Percentiles rank a stretch among this genome's conserved stretches.
Evolutionary conservation across 2,113 vertebrate genomes (phyloP).

Genomic region (Mus spicilegus): DNA sequence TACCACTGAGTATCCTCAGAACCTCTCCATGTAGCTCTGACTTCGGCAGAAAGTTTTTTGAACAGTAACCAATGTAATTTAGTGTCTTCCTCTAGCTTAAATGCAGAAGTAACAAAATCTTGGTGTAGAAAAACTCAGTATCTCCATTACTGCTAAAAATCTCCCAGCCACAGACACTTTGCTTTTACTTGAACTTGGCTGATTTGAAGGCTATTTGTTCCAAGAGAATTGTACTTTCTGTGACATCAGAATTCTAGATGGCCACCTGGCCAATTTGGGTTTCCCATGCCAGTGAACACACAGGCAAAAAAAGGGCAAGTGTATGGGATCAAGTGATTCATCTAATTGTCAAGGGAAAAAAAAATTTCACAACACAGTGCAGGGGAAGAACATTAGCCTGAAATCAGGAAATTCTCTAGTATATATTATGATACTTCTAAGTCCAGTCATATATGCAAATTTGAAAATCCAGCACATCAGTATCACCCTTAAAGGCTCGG

Average conservation of each 20-base stretch:
- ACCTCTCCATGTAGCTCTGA: neutral
- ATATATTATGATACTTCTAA: neutral
- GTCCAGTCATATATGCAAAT: no score
- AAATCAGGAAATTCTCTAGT: neutral
- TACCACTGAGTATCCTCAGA: neutral
- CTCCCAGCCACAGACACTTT: neutral
- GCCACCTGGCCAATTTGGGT: neutral
- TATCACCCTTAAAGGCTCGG: no score
- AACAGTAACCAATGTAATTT: neutral
- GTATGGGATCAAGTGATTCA: no score
- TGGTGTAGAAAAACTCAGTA: neutral
- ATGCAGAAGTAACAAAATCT: neutral
- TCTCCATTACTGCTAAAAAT: neutral
- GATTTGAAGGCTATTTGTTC: neutral
- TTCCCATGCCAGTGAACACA: neutral
- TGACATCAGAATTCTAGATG: neutral
- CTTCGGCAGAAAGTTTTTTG: neutral
- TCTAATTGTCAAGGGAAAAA: neutral
- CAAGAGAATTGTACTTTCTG: neutral
- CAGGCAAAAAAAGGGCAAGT: neutral
- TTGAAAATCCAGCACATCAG: neutral
- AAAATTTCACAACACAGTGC: neutral
- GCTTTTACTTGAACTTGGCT: neutral
- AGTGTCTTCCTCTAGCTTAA: neutral
- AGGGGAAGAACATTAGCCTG: neutral